These are phyloP conservation scores for Shinisaurus crocodilurus DNA, from an alignment of 2,113 vertebrate species.

Conservation along the genomic window DNA sequence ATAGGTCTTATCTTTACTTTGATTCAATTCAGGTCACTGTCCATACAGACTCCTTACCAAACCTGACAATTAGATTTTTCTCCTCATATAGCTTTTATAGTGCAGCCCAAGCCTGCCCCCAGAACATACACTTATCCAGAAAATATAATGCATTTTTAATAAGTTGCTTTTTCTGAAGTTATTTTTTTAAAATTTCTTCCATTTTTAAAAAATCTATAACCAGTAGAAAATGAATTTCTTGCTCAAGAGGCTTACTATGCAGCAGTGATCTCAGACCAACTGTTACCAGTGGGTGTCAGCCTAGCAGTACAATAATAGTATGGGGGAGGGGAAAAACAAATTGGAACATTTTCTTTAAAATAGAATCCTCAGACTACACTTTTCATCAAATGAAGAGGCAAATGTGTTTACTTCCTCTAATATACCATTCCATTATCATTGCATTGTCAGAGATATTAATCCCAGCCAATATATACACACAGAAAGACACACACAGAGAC, in stretches of 20 bases:
- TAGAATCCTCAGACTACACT: slow-evolving; percentile 36
- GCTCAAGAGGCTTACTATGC: slow-evolving; percentile 20
- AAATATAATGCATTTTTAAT: neutral
- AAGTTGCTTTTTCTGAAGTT: neutral
- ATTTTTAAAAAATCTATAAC: neutral
- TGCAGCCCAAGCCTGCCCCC: neutral
- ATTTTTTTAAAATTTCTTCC: neutral
- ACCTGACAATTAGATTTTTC: slow-evolving; percentile 28
- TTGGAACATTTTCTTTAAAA: slow-evolving; percentile 4
- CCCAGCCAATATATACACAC: neutral
- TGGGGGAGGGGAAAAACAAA: slow-evolving; percentile 33
- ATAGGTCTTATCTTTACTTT: slow-evolving; percentile 41
- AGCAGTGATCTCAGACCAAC: slow-evolving; percentile 43
- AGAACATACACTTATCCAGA: neutral
- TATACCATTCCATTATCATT: slow-evolving; percentile 3
- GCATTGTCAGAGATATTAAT: neutral
- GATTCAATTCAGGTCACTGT: slow-evolving; percentile 45
- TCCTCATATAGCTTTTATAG: slow-evolving; percentile 11
- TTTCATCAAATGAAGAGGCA: slow-evolving; percentile 6
- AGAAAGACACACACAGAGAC: neutral
- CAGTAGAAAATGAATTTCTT: slow-evolving; percentile 27
- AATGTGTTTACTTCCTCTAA: slow-evolving; percentile 19
- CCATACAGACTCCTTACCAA: slow-evolving; percentile 41
- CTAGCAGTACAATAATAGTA: slow-evolving; percentile 58
- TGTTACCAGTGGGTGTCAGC: slow-evolving; percentile 65